Base-by-base conservation (phyloP, 2,888 invertebrate species). In the Subacronicta megacephala region DNA sequence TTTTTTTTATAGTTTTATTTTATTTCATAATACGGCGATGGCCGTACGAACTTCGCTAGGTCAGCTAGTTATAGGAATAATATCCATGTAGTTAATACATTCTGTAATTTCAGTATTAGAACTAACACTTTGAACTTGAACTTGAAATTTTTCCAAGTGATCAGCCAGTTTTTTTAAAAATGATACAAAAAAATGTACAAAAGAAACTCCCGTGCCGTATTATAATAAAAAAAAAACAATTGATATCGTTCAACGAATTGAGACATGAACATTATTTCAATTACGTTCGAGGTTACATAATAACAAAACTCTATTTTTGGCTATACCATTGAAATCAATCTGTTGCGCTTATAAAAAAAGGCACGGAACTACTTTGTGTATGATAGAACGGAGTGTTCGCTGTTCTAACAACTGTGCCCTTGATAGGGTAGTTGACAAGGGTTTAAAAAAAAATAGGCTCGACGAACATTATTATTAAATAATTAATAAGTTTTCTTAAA, bases 281-380 rank as follows among this genome's bases (percentile, higher is more conserved):
- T 62, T 62, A 60, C 35, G 16, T 47, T 17, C 68, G 68, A 67
- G 68, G 62, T 68, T 62, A 62, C 33, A 41, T 67, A 47, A 52
- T 37, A 23, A 54, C 42, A 60, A 29, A 23, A 55, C 40, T 40
- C 36, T 41, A 52, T 49, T 55, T 67, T 15, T 56, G 51, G 47
- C 26, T 37, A n/a, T n/a, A 37, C 37, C 56, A 26, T 29, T 47
- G 56, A 62, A 62, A 65, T 56, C 57, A 33, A 65, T 57, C 41
- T 12, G 57, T 47, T 38, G 43, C 62, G 56, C 40, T 38, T 37
- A 15, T 67, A 61, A 65, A 62, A 67, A 65, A 63, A 43, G 18
- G 26, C 26, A 26, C 37, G 54, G 3, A 29, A 38, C 38, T 41
- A 38, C 23, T 47, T 62, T 40, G 3, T 31, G 17, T 12, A 18